Base-by-base conservation (phyloP, 2,888 invertebrate species). In the Stictocephala bisonia region DNA sequence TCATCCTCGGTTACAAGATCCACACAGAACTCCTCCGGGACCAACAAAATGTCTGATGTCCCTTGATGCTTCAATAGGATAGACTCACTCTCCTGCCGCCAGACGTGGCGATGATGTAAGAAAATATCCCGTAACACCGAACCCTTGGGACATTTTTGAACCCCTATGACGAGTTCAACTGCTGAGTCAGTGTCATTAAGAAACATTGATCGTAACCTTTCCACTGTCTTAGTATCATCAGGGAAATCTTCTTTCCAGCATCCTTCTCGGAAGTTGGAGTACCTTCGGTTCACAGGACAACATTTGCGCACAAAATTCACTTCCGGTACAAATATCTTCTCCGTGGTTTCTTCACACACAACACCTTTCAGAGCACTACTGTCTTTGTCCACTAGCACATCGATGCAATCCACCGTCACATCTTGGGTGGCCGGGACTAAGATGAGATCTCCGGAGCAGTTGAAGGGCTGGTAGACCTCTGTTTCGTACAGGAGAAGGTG, bases 21-120 rank as follows among this genome's bases (percentile, higher is more conserved):
- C 67, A 83, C 44, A 48, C 83, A 83, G 29, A 80, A 76, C 60
- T 79, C 80, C n/a, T 79, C 78, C 2, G 75, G 75, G 11, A 71
- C 77, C 44, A 77, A 68, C 24, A 74, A 53, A n/a, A 75, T 29
- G 15, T 66, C 72, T 3, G 41, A 22, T 9, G 64, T 66, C 18
- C 76, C 77, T 18, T 41, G 68, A 2, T 51, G 64, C 53, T 66
- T 71, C 26, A 76, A 73, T 3, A 72, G 56, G 3, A 78, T 75
- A 7, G 77, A 75, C 69, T 75, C 78, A 51, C 73, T 74, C 20
- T 76, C 76, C 40, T 74, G 71, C 18, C 77, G 64, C 41, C 74
- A 50, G 1, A 76, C 74, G 2, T 73, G 72, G 18, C 64, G 70
- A 20, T 73, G 72, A 44, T 41, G 77, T 0, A 76, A 66, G 11